A percentile compares a stretch with the other conserved stretches of the same genome.
Evolutionary conservation across 2,888 invertebrate genomes (phyloP).

Genomic region (Aphrophora alni): DNA sequence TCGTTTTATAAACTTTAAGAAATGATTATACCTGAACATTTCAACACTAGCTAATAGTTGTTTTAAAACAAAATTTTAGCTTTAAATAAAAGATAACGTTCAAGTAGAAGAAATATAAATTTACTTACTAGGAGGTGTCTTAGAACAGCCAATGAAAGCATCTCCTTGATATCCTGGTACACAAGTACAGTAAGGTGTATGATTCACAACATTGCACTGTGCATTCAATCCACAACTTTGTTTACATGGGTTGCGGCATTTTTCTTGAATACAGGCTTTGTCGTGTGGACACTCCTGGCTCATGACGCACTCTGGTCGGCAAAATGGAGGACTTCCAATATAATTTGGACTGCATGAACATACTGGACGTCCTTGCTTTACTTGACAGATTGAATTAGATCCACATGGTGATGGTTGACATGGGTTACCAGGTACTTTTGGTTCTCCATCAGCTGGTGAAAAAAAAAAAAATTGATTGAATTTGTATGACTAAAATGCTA

Average conservation of each 20-base stretch:
- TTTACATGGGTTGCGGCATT: constrained; percentile 81
- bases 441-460: constrained; percentile 53
- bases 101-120: too few species aligned
- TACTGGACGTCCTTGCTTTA: constrained; percentile 71
- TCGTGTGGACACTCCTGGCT: constrained; percentile 81
- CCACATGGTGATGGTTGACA: constrained; percentile 70
- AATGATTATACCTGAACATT: too few species aligned
- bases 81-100: too few species aligned
- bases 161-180: constrained; percentile 79
- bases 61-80: too few species aligned
- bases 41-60: too few species aligned
- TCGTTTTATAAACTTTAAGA: too few species aligned
- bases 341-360: constrained; percentile 67
- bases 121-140: constrained; percentile 59
- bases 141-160: constrained; percentile 80
- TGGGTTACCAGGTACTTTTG: constrained; percentile 54
- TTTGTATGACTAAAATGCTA: not conserved
- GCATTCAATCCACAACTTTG: constrained; percentile 81
- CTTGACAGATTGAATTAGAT: constrained; percentile 83
- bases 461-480: constrained; percentile 48
- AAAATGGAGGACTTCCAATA: constrained; percentile 81
- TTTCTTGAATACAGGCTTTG: constrained; percentile 81
- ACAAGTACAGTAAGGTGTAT: constrained; percentile 83
- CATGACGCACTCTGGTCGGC: constrained; percentile 82
- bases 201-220: constrained; percentile 77